A percentile compares a stretch with the other conserved stretches of the same genome.
Evolutionary conservation across 2,797 vertebrate genomes (phyloP).

Genomic region (Yasuhikotakia modesta): DNA sequence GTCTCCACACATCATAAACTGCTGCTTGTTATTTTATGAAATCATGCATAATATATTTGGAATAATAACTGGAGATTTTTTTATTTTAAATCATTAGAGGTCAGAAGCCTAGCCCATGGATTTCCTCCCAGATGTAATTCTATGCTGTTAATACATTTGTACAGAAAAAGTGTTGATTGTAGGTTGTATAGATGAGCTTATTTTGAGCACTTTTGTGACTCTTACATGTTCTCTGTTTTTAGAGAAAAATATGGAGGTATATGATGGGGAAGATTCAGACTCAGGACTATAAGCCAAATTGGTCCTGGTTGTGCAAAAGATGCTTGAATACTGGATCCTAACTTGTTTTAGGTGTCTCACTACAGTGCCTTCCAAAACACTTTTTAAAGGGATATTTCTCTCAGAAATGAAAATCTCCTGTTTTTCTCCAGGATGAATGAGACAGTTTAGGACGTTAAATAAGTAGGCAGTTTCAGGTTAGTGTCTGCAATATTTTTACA

Average conservation of each 20-base stretch:
- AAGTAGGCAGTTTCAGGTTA: too few species aligned
- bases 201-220: conserved; percentile 36
- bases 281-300: not conserved
- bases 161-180: conserved; percentile 23
- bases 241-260: conserved; percentile 28
- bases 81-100: not conserved
- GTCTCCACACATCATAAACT: conserved; percentile 5
- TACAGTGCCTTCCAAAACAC: conserved; percentile 34
- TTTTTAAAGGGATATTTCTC: not conserved
- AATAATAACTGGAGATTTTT: conserved; percentile 65
- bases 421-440: not conserved
- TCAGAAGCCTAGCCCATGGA: not conserved
- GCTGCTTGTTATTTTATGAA: conserved; percentile 29
- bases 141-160: conserved; percentile 30
- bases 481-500: too few species aligned
- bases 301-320: conserved; percentile 24
- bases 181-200: conserved; percentile 33
- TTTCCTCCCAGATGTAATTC: conserved; percentile 21
- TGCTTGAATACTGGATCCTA: conserved; percentile 43
- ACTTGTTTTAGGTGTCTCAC: not conserved
- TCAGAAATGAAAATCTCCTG: not conserved
- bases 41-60: conserved; percentile 45
- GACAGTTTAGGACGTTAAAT: too few species aligned
- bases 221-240: conserved; percentile 40
- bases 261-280: conserved; percentile 22